Conservation (phyloP, 2,888 invertebrate species). For the Hipparchia semele region DNA sequence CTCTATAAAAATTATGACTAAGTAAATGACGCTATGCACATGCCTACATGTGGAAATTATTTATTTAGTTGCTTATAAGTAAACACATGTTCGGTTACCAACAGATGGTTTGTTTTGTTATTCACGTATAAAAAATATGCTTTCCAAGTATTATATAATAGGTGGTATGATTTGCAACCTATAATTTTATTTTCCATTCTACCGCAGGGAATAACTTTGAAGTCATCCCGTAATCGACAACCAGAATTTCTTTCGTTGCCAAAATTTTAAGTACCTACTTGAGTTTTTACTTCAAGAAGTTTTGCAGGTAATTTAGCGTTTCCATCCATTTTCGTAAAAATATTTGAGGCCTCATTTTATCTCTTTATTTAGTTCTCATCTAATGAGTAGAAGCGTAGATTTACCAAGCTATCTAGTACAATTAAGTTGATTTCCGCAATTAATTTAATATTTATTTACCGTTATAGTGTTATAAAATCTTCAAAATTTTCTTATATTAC, state of each 20-base stretch:
- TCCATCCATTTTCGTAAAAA: conserved; percentile 2
- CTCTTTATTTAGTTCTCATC: background rate
- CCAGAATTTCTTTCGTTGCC: background rate
- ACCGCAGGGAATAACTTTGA: conserved; percentile 14
- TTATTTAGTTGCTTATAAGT: conserved; percentile 47
- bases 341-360: background rate
- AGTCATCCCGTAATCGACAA: conserved; percentile 14
- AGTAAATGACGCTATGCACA: conserved; percentile 32
- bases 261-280: background rate
- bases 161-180: conserved; percentile 45
- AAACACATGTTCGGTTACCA: conserved; percentile 43
- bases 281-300: background rate
- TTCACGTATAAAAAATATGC: conserved; percentile 47
- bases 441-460: background rate
- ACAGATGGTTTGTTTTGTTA: conserved; percentile 49
- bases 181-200: conserved; percentile 39
- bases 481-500: too few relatives aligned
- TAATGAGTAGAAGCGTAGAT: background rate
- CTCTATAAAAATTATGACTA: conserved; percentile 11
- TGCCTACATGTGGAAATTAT: conserved; percentile 37
- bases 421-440: background rate
- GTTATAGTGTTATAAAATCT: too few relatives aligned
- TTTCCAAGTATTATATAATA: conserved; percentile 42
- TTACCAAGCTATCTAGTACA: background rate
- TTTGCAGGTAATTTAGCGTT: background rate